A percentile compares a stretch with the other conserved stretches of the same genome.
phyloP scores from a whole-genome alignment of 2,888 invertebrate species.

The Odontocolon sp. region DNA sequence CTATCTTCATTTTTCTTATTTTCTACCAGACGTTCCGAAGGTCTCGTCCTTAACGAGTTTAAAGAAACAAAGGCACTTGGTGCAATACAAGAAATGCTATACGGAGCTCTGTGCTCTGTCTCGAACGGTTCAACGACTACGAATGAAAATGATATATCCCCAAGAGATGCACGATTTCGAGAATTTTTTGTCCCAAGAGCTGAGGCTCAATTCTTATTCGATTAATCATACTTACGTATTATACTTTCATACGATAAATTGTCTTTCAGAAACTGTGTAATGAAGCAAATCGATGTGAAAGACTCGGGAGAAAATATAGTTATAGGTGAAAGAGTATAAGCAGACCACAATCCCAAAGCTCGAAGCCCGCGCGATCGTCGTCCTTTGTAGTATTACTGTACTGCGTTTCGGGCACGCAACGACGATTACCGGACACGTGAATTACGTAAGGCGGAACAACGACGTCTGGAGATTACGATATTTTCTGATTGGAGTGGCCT shows the following conservation, averaged over 20 bases:
- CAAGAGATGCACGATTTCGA: background rate
- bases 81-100: background rate
- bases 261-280: constrained; percentile 4
- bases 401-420: constrained; percentile 71
- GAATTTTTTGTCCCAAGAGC: background rate
- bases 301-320: constrained; percentile 6
- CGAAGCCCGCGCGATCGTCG: constrained; percentile 22
- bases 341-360: constrained; percentile 25
- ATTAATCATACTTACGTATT: constrained; percentile 33
- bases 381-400: constrained; percentile 22
- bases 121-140: background rate
- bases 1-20: constrained; percentile 21
- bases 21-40: background rate
- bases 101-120: background rate
- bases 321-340: constrained; percentile 1
- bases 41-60: too few relatives aligned
- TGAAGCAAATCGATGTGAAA: constrained; percentile 16
- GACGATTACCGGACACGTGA: constrained; percentile 75
- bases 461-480: constrained; percentile 75
- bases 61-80: too few relatives aligned
- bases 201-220: constrained; percentile 17
- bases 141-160: constrained; percentile 10
- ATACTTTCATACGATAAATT: constrained; percentile 32
- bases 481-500: constrained; percentile 73
- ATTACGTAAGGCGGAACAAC: constrained; percentile 75